These are phyloP conservation scores for Gnathochromis pfefferi DNA, from an alignment of 2,113 vertebrate species.

Conservation along the genomic window DNA sequence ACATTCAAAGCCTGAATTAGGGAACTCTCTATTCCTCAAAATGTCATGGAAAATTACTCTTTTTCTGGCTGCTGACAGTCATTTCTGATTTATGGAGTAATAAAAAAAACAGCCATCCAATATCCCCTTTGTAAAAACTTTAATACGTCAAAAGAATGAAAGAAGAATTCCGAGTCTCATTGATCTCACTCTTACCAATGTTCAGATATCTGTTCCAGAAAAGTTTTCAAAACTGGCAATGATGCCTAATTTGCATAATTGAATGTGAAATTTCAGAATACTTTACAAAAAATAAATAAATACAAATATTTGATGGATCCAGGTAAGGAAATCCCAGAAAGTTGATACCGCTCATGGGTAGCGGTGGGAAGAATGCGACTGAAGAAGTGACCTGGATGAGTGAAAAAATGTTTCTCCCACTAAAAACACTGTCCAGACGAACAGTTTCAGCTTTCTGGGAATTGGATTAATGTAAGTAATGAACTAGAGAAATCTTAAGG, in stretches of 20 bases:
- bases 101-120: background rate
- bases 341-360: fast-evolving
- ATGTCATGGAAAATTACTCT: background rate
- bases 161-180: background rate
- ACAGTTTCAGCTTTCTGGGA: background rate
- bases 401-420: background rate
- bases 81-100: background rate
- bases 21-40: background rate
- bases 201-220: background rate
- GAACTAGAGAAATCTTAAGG: background rate
- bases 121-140: background rate
- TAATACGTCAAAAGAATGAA: background rate
- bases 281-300: background rate
- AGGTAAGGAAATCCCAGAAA: background rate
- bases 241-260: background rate
- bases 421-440: background rate
- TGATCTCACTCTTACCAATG: background rate
- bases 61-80: background rate
- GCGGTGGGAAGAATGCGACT: background rate
- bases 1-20: background rate
- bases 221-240: background rate
- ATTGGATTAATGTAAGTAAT: background rate
- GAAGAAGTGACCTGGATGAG: background rate
- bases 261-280: background rate
- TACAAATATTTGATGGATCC: background rate